Evolutionary conservation across 2,888 invertebrate species (phyloP).

Genomic region (Euzetes globulus): DNA sequence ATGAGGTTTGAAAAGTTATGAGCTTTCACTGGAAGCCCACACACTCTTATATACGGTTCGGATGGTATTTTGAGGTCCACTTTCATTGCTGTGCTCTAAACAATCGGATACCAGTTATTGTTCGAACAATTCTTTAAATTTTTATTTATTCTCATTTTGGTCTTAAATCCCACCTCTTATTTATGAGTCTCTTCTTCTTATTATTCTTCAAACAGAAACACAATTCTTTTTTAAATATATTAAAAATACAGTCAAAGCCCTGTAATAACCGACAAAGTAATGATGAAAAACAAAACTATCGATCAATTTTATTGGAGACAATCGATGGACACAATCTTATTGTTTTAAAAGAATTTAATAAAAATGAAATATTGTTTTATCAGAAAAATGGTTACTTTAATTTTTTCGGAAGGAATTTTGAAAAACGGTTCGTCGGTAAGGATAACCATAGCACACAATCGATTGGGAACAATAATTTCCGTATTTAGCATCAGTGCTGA

Average conservation of each 20-base stretch:
- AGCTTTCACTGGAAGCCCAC: not conserved
- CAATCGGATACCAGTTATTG: not conserved
- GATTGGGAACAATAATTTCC: slow-evolving; percentile 19
- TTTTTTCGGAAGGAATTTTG: no score
- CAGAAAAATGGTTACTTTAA: no score
- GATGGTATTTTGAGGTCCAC: not conserved
- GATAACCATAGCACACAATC: not conserved
- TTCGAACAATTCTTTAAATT: not conserved
- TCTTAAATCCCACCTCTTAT: slow-evolving; percentile 13
- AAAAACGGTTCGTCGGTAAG: not conserved
- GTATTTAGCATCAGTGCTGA: not conserved
- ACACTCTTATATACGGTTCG: not conserved
- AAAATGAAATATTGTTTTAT: no score
- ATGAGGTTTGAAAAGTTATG: not conserved
- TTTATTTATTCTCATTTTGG: not conserved
- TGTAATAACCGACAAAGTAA: not conserved
- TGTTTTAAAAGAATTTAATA: no score
- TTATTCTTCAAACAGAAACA: not conserved
- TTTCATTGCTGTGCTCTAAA: not conserved
- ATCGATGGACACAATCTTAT: no score
- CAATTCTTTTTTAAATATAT: not conserved
- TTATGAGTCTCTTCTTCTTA: not conserved
- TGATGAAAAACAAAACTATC: no score
- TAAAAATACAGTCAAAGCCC: not conserved
- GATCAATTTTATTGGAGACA: no score